Evolutionary conservation across 2,888 invertebrate species (phyloP).

Genomic region (Euzophera pinguis): DNA sequence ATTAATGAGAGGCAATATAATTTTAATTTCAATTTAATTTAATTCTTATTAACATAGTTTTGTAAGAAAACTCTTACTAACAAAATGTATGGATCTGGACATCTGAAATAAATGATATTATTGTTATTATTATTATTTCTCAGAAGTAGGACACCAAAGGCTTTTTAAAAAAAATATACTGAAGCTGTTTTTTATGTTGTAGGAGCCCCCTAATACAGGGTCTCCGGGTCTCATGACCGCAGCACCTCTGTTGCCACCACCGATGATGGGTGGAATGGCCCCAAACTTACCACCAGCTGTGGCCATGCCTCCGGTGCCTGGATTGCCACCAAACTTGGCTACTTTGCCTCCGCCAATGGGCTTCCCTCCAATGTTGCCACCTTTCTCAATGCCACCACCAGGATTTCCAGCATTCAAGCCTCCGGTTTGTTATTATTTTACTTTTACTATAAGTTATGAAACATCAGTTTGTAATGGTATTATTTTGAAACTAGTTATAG

Average conservation of each 20-base stretch:
- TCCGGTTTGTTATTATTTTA: slow-evolving; percentile 35
- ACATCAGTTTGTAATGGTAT: no score
- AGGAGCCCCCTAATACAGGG: slow-evolving; percentile 60
- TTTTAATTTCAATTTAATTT: no score
- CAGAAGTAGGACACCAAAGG: no score
- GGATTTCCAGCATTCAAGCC: slow-evolving; percentile 81
- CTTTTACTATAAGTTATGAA: no score
- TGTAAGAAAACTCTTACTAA: no score
- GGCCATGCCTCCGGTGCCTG: slow-evolving; percentile 74
- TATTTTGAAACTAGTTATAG: slow-evolving; percentile 6
- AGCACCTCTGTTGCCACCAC: slow-evolving; percentile 56
- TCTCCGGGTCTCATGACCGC: slow-evolving; percentile 59
- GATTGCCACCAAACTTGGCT: slow-evolving; percentile 63
- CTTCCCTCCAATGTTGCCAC: slow-evolving; percentile 83
- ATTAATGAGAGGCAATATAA: no score
- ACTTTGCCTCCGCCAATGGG: slow-evolving; percentile 72
- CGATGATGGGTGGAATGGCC: slow-evolving; percentile 67
- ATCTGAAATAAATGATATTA: no score
- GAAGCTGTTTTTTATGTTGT: slow-evolving; percentile 14
- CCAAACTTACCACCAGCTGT: slow-evolving; percentile 75
- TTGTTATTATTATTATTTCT: no score
- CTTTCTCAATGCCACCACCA: slow-evolving; percentile 89
- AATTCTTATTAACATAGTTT: no score
- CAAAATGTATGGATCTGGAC: no score
- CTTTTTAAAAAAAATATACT: no score